A percentile compares a stretch with the other conserved stretches of the same genome.
These are phyloP conservation scores for Acyrthosiphon pisum DNA, from an alignment of 1,140 invertebrate genomes.

Conservation along the genomic window DNA sequence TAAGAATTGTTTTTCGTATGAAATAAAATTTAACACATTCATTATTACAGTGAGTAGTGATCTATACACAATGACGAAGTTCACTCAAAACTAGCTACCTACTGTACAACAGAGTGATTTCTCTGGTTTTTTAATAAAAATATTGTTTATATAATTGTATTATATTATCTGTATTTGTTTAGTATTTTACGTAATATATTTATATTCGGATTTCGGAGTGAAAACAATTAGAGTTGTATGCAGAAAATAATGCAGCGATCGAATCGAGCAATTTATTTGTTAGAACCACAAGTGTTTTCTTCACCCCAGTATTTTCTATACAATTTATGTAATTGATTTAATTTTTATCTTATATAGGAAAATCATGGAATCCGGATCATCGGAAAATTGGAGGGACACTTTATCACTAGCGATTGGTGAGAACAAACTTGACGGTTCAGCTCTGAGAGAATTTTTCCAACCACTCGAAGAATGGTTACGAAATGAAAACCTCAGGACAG, in stretches of 20 bases:
- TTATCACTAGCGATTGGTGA: constrained; percentile 82
- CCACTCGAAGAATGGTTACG: constrained; percentile 90
- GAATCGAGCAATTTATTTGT: not conserved
- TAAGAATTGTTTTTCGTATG: too few relatives aligned
- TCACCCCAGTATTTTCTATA: not conserved
- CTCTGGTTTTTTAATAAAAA: too few relatives aligned
- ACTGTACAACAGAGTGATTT: too few relatives aligned
- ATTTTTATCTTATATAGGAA: constrained; percentile 67
- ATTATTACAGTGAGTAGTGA: not conserved
- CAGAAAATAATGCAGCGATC: not conserved
- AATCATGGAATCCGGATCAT: constrained; percentile 85
- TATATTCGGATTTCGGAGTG: too few relatives aligned
- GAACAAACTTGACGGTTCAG: constrained; percentile 77
- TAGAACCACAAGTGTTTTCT: not conserved
- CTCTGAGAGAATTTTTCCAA: constrained; percentile 90
- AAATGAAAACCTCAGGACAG: constrained; percentile 79
- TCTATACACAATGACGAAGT: not conserved
- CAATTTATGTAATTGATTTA: not conserved
- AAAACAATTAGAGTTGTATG: too few relatives aligned
- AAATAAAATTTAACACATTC: too few relatives aligned
- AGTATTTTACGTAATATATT: too few relatives aligned
- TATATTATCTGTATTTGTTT: too few relatives aligned
- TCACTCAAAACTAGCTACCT: too few relatives aligned
- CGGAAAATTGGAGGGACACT: constrained; percentile 84
- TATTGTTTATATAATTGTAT: too few relatives aligned